phyloP scores from a whole-genome alignment of 2,888 invertebrate genomes.

The Cryptocephalus primarius region DNA sequence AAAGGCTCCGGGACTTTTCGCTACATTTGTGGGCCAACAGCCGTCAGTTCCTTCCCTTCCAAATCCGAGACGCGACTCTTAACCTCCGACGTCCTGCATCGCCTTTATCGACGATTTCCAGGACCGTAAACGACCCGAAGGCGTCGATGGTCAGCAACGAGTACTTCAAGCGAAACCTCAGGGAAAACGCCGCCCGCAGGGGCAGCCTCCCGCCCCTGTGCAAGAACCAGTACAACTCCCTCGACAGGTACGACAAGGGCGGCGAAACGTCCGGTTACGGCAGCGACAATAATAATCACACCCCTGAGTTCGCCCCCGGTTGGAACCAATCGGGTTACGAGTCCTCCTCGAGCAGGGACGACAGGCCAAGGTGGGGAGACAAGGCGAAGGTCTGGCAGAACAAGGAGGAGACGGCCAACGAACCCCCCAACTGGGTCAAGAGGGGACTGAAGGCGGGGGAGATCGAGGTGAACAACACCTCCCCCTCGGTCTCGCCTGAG shows the following conservation, averaged over 20 bases:
- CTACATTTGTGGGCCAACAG: too few species aligned
- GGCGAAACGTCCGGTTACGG: constrained; percentile 78
- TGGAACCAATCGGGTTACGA: constrained; percentile 29
- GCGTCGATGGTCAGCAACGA: constrained; percentile 18
- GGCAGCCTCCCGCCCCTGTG: constrained; percentile 34
- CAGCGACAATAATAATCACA: constrained; percentile 54
- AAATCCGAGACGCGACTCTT: neutral
- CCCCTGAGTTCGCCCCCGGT: constrained; percentile 31
- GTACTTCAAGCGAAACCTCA: constrained; percentile 18
- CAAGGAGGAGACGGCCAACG: constrained; percentile 23
- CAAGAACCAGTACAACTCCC: constrained; percentile 27
- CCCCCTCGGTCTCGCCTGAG: constrained; percentile 36
- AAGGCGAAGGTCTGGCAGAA: constrained; percentile 59
- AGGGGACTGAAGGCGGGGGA: constrained; percentile 41
- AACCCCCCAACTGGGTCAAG: constrained; percentile 44
- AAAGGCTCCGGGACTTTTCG: too few species aligned
- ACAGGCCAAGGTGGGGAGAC: constrained; percentile 65
- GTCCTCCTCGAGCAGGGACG: constrained; percentile 41
- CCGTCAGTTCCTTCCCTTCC: neutral
- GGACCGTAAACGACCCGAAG: constrained; percentile 18
- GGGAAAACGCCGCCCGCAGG: constrained; percentile 17
- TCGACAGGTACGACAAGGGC: constrained; percentile 42
- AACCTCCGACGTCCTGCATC: too few species aligned
- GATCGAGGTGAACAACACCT: constrained; percentile 36
- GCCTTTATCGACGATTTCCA: neutral